Percentiles rank a stretch among this genome's conserved stretches.
Conservation (phyloP, 2,888 invertebrate genomes). For the Acanthosepion lycidas region DNA sequence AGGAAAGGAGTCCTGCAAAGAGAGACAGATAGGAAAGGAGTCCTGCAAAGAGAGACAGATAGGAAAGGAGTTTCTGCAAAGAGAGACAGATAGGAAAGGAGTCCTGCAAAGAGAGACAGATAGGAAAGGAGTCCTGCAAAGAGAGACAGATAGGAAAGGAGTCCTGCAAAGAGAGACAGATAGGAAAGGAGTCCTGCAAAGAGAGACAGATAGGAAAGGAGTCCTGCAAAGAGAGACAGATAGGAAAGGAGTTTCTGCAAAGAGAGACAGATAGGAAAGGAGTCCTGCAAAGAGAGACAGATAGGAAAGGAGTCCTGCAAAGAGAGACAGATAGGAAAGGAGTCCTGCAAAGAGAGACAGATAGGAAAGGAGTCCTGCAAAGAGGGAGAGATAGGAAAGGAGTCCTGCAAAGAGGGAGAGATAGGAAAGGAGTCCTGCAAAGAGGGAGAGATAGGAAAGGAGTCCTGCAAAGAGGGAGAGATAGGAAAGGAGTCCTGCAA, state of each 20-base stretch:
- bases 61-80: neutral
- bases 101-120: too few species aligned
- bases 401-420: neutral
- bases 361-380: fast-evolving
- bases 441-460: too few species aligned
- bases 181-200: neutral
- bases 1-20: neutral
- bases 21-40: too few species aligned
- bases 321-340: neutral
- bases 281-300: too few species aligned
- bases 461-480: neutral
- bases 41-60: fast-evolving
- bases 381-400: neutral
- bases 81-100: neutral
- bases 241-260: too few species aligned
- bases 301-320: too few species aligned
- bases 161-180: too few species aligned
- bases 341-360: neutral
- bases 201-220: too few species aligned
- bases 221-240: too few species aligned
- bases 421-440: neutral
- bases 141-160: neutral
- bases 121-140: neutral
- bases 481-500: neutral
- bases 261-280: too few species aligned